Conservation (phyloP, 2,888 invertebrate genomes). For the Eledone cirrhosa region DNA sequence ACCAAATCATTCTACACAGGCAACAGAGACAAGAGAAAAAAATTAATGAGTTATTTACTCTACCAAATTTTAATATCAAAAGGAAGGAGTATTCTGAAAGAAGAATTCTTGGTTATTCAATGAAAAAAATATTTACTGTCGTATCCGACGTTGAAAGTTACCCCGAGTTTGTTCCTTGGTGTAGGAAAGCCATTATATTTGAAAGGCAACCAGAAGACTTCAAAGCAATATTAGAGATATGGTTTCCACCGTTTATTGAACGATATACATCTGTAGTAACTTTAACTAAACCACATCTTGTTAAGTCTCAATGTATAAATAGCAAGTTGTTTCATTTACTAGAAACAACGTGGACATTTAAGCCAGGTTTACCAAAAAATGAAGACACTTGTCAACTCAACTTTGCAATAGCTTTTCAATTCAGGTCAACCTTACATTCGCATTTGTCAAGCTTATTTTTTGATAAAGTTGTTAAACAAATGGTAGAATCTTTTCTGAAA, state of each 20-base stretch:
- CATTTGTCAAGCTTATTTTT: too few relatives aligned
- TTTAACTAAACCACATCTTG: conserved; percentile 77
- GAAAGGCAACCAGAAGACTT: conserved; percentile 71
- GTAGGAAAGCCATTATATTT: conserved; percentile 82
- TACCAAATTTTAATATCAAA: conserved; percentile 44
- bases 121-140: conserved; percentile 90
- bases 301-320: too few relatives aligned
- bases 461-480: too few relatives aligned
- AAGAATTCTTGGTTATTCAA: conserved; percentile 76
- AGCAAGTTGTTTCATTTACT: too few relatives aligned
- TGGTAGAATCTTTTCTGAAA: too few relatives aligned
- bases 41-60: conserved; percentile 28
- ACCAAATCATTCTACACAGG: too few relatives aligned
- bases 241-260: conserved; percentile 73
- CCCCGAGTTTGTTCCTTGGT: conserved; percentile 90
- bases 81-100: conserved; percentile 60
- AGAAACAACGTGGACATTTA: too few relatives aligned
- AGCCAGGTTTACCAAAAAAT: too few relatives aligned
- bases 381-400: too few relatives aligned
- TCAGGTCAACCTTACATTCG: too few relatives aligned
- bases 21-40: not conserved
- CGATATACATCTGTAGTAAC: conserved; percentile 87
- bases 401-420: too few relatives aligned
- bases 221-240: conserved; percentile 76
- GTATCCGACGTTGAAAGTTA: conserved; percentile 90